Evolutionary conservation across 92 coral and sea anemone genomes (phyloP).

Genomic region (Bergia puertoricense): DNA sequence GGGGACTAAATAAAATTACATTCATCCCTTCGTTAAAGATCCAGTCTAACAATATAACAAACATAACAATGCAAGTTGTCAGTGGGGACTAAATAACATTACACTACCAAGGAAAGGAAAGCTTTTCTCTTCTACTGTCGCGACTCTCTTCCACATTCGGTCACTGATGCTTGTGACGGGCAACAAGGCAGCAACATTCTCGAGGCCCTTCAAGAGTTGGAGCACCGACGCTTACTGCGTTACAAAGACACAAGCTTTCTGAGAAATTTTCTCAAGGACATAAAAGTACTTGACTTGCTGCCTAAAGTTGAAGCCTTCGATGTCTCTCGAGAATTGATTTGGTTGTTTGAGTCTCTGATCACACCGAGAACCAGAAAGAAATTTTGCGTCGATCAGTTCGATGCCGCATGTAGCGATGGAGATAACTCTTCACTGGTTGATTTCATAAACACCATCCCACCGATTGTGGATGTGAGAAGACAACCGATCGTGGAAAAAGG

Average conservation of each 20-base stretch:
- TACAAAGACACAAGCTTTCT: constrained; percentile 19
- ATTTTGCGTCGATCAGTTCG: constrained; percentile 8
- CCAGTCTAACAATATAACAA: too few species aligned
- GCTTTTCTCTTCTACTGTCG: constrained; percentile 24
- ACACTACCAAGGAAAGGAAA: neutral
- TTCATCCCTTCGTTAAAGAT: too few species aligned
- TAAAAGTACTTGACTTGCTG: neutral
- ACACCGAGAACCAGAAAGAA: neutral
- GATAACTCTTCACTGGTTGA: neutral
- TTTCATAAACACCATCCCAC: neutral
- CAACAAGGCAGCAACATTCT: neutral
- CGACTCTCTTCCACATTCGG: neutral
- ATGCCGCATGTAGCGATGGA: neutral
- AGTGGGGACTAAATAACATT: neutral
- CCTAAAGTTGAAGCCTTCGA: constrained; percentile 23
- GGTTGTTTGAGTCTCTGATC: constrained; percentile 27
- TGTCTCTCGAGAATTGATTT: constrained; percentile 2
- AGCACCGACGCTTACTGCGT: neutral
- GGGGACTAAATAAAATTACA: too few species aligned
- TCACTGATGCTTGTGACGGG: neutral
- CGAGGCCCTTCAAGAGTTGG: neutral
- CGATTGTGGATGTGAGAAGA: neutral
- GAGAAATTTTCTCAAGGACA: constrained; percentile 17
- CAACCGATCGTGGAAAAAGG: neutral
- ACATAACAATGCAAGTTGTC: too few species aligned